A percentile compares a stretch with the other conserved stretches of the same genome.
Conservation (phyloP, 2,888 invertebrate species). For the Agrotis ipsilon region DNA sequence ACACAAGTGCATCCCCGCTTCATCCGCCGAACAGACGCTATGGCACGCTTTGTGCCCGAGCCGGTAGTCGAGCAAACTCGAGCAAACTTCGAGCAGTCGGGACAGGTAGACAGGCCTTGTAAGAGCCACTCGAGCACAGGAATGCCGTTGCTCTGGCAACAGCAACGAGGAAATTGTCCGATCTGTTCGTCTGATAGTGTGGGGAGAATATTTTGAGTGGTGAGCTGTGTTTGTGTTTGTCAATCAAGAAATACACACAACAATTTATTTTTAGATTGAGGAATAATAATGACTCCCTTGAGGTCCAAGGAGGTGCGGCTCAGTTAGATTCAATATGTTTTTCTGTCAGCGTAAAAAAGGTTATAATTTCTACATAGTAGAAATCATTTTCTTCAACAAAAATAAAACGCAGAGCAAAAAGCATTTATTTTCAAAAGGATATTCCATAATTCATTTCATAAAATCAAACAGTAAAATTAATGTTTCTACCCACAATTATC, state of each 20-base stretch:
- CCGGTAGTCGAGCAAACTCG: slow-evolving; percentile 57
- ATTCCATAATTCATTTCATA: slow-evolving; percentile 2
- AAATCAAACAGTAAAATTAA: slow-evolving; percentile 26
- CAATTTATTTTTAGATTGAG: not conserved
- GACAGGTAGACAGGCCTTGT: slow-evolving; percentile 60
- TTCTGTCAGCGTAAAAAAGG: not conserved
- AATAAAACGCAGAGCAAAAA: not conserved
- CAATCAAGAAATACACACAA: too few relatives aligned
- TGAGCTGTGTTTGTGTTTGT: not conserved
- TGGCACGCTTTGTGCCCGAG: slow-evolving; percentile 82
- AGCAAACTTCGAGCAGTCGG: slow-evolving; percentile 58
- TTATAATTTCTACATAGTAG: not conserved
- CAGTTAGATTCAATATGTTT: too few relatives aligned
- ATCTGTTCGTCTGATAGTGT: slow-evolving; percentile 40
- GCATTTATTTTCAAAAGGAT: not conserved
- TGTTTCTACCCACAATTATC: slow-evolving; percentile 66
- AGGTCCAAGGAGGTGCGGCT: too few relatives aligned
- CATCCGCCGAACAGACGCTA: slow-evolving; percentile 73
- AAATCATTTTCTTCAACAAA: not conserved
- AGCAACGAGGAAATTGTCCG: slow-evolving; percentile 61
- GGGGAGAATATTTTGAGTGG: slow-evolving; percentile 22
- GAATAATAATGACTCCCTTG: too few relatives aligned
- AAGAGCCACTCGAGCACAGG: slow-evolving; percentile 74
- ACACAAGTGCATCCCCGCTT: slow-evolving; percentile 52
- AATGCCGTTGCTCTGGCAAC: slow-evolving; percentile 74